Evolutionary conservation across 2,113 vertebrate genomes (phyloP).

Genomic region (Proteles cristata): DNA sequence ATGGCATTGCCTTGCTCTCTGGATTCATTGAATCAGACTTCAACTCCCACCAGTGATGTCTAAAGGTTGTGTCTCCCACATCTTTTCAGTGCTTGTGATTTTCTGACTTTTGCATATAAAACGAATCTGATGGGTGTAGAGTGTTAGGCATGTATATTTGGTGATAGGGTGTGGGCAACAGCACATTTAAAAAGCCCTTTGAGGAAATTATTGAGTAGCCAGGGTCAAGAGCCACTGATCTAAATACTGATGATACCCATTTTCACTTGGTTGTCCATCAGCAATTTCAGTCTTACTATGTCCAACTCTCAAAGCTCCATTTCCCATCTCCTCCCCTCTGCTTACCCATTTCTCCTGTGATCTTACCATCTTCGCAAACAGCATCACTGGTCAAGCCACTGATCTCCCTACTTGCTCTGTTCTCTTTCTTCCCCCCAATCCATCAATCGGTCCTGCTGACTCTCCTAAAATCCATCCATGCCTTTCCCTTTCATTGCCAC

Average conservation of each 20-base stretch:
- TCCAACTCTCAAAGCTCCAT: background rate
- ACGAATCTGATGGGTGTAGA: background rate
- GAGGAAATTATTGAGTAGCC: background rate
- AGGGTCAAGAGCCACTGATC: background rate
- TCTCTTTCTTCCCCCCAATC: background rate
- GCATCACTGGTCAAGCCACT: background rate
- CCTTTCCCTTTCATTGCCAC: background rate
- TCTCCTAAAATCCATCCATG: background rate
- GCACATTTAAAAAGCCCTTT: background rate
- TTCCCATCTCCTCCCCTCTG: background rate
- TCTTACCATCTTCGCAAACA: background rate
- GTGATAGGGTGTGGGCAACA: background rate
- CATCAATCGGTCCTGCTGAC: background rate
- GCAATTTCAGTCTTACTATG: background rate
- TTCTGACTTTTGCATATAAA: constrained; percentile 2
- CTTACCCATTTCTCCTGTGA: background rate
- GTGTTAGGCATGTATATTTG: background rate
- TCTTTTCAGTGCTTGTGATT: background rate
- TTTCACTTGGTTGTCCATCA: background rate
- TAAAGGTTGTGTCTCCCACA: background rate
- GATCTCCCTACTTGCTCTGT: background rate
- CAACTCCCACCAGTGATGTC: background rate
- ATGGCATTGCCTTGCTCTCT: background rate
- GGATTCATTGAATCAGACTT: background rate
- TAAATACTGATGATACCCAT: background rate